Evolutionary conservation across 2,797 vertebrate genomes (phyloP).

Genomic region (Silurus lanzhouensis): DNA sequence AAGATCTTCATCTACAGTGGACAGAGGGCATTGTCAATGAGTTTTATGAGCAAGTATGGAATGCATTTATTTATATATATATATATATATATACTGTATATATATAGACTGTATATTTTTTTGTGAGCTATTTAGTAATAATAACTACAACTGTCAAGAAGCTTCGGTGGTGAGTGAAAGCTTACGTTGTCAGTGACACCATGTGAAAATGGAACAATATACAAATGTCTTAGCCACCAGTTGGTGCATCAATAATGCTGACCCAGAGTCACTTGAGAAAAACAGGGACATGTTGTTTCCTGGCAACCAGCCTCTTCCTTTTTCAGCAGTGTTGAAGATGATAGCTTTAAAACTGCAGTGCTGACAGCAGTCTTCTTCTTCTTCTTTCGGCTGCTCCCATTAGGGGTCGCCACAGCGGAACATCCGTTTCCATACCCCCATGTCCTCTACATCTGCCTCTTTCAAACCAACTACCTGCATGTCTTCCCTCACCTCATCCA

Average conservation of each 20-base stretch:
- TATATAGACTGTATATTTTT: not conserved
- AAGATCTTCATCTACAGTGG: constrained; percentile 95
- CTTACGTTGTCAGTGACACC: not conserved
- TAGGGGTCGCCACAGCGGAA: too few species aligned
- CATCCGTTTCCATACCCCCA: too few species aligned
- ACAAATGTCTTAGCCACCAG: constrained; percentile 4
- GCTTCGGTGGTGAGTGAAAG: not conserved
- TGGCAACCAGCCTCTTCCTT: constrained; percentile 42
- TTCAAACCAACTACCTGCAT: too few species aligned
- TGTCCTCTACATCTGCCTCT: too few species aligned
- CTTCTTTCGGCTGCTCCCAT: too few species aligned
- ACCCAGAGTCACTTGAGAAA: constrained; percentile 3
- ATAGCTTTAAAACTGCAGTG: constrained; percentile 20
- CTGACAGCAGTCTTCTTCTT: not conserved
- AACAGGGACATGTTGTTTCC: constrained; percentile 34
- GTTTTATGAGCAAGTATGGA: constrained; percentile 96
- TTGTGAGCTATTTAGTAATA: not conserved
- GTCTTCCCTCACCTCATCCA: too few species aligned
- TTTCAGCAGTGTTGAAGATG: constrained; percentile 22
- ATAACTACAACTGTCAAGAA: not conserved
- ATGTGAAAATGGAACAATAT: constrained; percentile 13
- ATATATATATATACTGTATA: too few species aligned
- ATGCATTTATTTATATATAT: not conserved
- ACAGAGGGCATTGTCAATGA: constrained; percentile 98
- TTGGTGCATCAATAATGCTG: constrained; percentile 25